Evolutionary conservation across 2,888 invertebrate species (phyloP), one percentile per base, ranked within the genome.

Genomic region (Ichneumoninae sp.): DNA sequence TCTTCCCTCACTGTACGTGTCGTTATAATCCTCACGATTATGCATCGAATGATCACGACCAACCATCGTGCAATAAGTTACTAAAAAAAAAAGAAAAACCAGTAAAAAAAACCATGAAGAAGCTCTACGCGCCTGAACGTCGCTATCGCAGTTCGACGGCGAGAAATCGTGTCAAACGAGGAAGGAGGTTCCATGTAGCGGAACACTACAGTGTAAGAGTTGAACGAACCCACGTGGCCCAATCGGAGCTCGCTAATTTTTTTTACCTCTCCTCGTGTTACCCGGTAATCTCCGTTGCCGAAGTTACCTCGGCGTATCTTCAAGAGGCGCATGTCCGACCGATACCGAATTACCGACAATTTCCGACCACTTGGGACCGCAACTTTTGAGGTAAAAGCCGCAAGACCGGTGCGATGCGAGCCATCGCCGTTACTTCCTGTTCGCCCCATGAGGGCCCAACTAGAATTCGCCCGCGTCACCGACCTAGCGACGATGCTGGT

Each of bases 141-240:
- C 26, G 47, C 63, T 47, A 30, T 36, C 22, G 16, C 68, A 63
- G 69, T 16, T 63, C 44, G 52, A 40, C 36, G 65, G 1, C 19
- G 60, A 80, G 57, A 57, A 66, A 66, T 26, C 36, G 76, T 19
- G 57, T 50, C 44, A 65, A 3, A 40, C 33, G 33, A 22, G 60
- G 60, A 22, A 50, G 50, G 75, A 13, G 50, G 6, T 26, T 22
- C 63, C 68, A 71, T 66, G 69, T 80, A 66, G 85, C 85, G 85
- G 87, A 86, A 76, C 65, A 83, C 83, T 86, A 87, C 87, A 88
- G 88, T 74, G 84, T 85, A 90, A 90, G 92, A 90, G 92, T 92
- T 92, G 92, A 92, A 93, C 90, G 92, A 93, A 92, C 92, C 91
- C 92, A 91, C 91, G 92, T 88, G 92, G 87, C 70, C 88, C 88